Evolutionary conservation across 2,888 invertebrate genomes (phyloP), one percentile per base, ranked within the genome.

Genomic region (Myopa testacea): DNA sequence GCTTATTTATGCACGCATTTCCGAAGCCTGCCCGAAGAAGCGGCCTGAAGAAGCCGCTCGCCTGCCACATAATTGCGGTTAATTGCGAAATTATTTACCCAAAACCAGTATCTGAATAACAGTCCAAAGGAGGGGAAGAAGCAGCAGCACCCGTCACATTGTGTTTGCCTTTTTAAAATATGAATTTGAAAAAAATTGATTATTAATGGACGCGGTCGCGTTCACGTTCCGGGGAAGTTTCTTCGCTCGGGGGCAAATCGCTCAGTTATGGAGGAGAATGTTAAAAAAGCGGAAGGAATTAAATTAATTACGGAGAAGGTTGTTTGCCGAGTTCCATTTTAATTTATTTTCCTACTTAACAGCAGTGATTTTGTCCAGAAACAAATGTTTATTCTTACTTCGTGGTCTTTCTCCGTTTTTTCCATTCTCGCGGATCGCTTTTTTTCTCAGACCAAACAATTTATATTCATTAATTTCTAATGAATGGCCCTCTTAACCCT

Each of bases 301-400:
- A 86, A 87, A 87, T 87, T 87, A 87, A 87, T 87, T 87, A 87
- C 86, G 86, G 85, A 87, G 86, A 87, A 87, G 84, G 85, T 82
- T 84, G 80, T 78, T n/a, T 45, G 67, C 69, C 80, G 80, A 50
- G 80, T 82, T 82, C 80, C 80, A 80, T 52, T 67, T 77, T 81
- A 80, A 82, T 81, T 81, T 81, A 82, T 81, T 70, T 78, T 45
- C 55, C 63, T 5, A n/a, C 34, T 77, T 55, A n/a, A 26, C 55
- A 60, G 40, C 73, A 68, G 52, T 45, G 63, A 60, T 19, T 72
- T 68, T 71, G 67, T 60, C 19, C 26, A 16, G 3, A 65, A 38
- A 65, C 50, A 38, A 70, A 45, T 50, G 14, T 40, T 26, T 10
- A 34, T 50, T 67, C 14, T 38, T 19, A 19, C 34, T 75, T 73